These are phyloP conservation scores for Entomyzon cyanotis DNA, from an alignment of 2,113 vertebrate genomes.

Conservation along the genomic window DNA sequence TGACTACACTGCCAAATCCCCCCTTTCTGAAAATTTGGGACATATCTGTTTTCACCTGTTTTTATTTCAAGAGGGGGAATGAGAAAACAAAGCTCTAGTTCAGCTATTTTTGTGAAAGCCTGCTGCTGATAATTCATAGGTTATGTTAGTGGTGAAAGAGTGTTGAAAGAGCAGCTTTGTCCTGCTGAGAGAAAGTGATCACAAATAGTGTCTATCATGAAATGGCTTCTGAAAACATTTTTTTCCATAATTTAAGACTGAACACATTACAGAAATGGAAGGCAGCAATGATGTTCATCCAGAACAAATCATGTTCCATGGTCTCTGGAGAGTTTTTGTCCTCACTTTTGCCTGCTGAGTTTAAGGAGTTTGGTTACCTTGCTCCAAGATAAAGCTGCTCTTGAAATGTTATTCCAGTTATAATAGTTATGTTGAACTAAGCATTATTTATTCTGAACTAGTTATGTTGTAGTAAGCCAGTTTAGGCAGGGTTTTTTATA, in stretches of 20 bases:
- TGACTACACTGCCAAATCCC: neutral
- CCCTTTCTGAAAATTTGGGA: neutral
- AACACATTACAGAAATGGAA: neutral
- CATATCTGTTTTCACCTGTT: neutral
- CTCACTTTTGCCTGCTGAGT: neutral
- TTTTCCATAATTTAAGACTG: neutral
- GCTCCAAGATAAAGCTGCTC: neutral
- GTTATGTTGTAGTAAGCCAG: neutral
- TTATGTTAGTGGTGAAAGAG: neutral
- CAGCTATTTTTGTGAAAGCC: neutral
- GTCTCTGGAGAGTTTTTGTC: neutral
- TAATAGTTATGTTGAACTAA: neutral
- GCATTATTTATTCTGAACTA: neutral
- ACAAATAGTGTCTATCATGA: neutral
- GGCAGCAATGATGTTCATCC: neutral
- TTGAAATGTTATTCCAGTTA: neutral
- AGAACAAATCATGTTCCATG: neutral
- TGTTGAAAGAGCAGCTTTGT: neutral
- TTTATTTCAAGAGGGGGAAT: neutral
- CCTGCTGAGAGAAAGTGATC: slow-evolving; percentile 15
- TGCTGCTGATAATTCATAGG: neutral
- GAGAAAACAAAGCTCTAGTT: neutral
- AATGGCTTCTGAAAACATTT: neutral
- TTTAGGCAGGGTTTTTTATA: neutral
- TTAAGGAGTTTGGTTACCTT: neutral